Percentiles rank a stretch among this genome's conserved stretches.
Evolutionary conservation across 23 tunicate species (phyloP).

Genomic region (Styela plicata): DNA sequence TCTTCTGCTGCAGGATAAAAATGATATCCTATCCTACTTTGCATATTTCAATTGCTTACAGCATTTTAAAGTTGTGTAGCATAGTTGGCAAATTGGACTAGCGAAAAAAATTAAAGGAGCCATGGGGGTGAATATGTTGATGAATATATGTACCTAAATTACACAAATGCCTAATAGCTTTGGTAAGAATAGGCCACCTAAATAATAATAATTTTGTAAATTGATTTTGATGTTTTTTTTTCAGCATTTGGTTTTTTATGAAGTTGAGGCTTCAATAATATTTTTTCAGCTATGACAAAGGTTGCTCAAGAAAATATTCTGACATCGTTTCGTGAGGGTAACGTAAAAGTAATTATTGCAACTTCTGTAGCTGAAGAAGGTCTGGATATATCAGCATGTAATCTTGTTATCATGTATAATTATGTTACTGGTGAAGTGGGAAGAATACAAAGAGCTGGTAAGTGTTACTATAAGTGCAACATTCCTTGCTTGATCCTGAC

Average conservation of each 20-base stretch:
- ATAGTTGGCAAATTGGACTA: no score
- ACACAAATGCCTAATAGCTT: no score
- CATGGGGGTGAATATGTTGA: no score
- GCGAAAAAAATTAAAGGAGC: no score
- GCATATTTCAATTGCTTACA: background rate
- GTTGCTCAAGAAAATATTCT: constrained; percentile 16
- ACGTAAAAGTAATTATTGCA: constrained; percentile 28
- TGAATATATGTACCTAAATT: no score
- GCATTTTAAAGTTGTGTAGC: no score
- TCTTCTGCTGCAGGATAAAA: no score
- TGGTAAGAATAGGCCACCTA: no score
- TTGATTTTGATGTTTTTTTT: no score
- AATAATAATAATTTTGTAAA: no score
- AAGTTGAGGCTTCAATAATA: background rate
- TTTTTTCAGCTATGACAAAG: constrained; percentile 26
- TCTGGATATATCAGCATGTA: constrained; percentile 27
- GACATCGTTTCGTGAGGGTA: constrained; percentile 23
- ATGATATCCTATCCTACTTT: no score
- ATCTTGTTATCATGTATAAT: constrained; percentile 42
- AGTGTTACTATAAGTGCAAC: background rate
- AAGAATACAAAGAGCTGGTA: constrained; percentile 30
- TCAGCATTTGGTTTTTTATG: no score
- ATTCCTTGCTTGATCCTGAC: background rate
- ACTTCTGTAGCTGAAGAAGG: constrained; percentile 49
- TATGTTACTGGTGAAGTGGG: constrained; percentile 33